Evolutionary conservation across 2,888 invertebrate species (phyloP).

Genomic region (Monochamus alternatus): DNA sequence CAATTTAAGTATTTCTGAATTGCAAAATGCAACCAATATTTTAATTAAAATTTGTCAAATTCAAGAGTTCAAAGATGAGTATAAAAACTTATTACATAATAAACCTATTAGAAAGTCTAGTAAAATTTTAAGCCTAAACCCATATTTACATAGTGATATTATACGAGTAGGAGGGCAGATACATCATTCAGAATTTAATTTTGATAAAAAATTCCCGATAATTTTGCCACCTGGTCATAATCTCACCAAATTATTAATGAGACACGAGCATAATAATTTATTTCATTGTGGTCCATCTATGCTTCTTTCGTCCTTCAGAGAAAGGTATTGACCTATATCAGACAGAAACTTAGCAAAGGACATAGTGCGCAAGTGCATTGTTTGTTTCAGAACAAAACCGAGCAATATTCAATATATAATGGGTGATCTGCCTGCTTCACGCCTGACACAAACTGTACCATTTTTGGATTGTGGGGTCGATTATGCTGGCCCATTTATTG

Average conservation of each 20-base stretch:
- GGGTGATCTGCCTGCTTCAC: background rate
- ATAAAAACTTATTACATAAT: no score
- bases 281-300: constrained; percentile 15
- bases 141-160: no score
- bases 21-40: no score
- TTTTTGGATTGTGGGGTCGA: constrained; percentile 34
- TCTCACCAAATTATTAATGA: constrained; percentile 27
- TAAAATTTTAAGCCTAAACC: no score
- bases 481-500: constrained; percentile 55
- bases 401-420: constrained; percentile 23
- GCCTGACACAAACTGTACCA: no score
- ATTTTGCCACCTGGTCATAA: constrained; percentile 26
- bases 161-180: no score
- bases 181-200: background rate
- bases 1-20: no score
- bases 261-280: constrained; percentile 15
- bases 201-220: constrained; percentile 39
- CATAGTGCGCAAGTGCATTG: background rate
- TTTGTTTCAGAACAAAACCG: constrained; percentile 15
- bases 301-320: constrained; percentile 10
- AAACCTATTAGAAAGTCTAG: no score
- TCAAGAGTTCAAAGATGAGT: no score
- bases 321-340: constrained; percentile 20
- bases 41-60: no score
- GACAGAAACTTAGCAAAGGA: background rate